phyloP scores from a whole-genome alignment of 2,888 invertebrate genomes.

The Euspilapteryx auroguttella region DNA sequence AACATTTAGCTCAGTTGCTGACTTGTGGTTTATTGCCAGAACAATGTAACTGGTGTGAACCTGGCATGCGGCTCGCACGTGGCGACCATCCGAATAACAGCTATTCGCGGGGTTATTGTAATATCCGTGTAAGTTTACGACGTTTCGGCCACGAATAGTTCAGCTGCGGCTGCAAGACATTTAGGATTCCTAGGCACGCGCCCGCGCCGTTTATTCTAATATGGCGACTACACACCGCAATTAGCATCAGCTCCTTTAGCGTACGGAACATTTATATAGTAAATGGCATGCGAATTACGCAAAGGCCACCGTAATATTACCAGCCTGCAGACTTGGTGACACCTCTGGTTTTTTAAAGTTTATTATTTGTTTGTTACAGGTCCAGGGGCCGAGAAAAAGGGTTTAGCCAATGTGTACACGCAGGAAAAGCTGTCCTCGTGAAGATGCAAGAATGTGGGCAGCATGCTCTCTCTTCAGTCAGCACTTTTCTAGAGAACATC shows the following conservation, averaged over 20 bases:
- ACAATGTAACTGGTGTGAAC: no score
- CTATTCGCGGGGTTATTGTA: constrained; percentile 12
- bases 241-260: constrained; percentile 29
- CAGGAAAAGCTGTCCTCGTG: constrained; percentile 53
- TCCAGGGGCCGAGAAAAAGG: constrained; percentile 28
- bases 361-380: constrained; percentile 29
- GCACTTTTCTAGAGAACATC: constrained; percentile 31
- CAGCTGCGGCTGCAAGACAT: constrained; percentile 10
- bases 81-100: background rate
- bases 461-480: no score
- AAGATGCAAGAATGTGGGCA: no score
- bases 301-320: no score
- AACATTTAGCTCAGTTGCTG: no score
- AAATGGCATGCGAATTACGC: constrained; percentile 11
- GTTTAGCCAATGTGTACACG: constrained; percentile 48
- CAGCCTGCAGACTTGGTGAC: no score
- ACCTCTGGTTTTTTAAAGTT: background rate
- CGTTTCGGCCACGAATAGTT: constrained; percentile 1
- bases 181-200: constrained; percentile 32
- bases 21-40: no score
- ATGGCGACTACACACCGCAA: constrained; percentile 43
- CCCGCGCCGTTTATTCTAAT: constrained; percentile 38
- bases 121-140: constrained; percentile 18
- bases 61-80: no score
- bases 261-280: constrained; percentile 19